Conservation (phyloP, 2,113 vertebrate species). For the Capricornis sumatraensis region DNA sequence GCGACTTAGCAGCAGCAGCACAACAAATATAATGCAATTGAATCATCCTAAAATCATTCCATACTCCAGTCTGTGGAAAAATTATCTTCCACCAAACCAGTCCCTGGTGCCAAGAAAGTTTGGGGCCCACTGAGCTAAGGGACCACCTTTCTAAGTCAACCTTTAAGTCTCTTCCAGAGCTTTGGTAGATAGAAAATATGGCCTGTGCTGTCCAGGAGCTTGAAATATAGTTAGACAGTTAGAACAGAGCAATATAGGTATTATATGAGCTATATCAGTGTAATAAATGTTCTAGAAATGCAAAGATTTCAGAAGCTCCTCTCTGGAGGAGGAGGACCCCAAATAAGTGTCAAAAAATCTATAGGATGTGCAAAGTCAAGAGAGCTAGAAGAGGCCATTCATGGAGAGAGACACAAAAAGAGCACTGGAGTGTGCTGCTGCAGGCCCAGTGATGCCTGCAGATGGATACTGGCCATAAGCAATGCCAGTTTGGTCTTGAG, state of each 20-base stretch:
- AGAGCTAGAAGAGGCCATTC: not conserved
- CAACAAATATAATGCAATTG: not conserved
- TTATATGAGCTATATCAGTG: not conserved
- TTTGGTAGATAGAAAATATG: not conserved
- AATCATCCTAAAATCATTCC: not conserved
- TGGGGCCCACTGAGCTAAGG: not conserved
- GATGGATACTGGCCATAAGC: not conserved
- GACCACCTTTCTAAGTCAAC: not conserved
- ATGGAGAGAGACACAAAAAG: not conserved
- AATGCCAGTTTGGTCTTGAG: not conserved
- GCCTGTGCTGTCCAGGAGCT: not conserved
- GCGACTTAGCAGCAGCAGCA: no score
- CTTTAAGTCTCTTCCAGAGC: not conserved
- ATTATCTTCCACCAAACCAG: not conserved
- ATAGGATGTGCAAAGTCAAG: not conserved
- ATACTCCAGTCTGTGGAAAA: not conserved
- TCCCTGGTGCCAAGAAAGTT: not conserved
- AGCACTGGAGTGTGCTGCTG: fast-evolving
- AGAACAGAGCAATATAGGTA: not conserved
- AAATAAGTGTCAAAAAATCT: not conserved
- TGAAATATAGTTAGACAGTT: not conserved
- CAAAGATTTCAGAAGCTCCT: not conserved
- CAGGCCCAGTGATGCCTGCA: fast-evolving
- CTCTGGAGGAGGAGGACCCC: not conserved
- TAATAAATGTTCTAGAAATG: not conserved